Conservation (phyloP, 2,888 invertebrate genomes). For the Pristionchus fissidentatus region DNA sequence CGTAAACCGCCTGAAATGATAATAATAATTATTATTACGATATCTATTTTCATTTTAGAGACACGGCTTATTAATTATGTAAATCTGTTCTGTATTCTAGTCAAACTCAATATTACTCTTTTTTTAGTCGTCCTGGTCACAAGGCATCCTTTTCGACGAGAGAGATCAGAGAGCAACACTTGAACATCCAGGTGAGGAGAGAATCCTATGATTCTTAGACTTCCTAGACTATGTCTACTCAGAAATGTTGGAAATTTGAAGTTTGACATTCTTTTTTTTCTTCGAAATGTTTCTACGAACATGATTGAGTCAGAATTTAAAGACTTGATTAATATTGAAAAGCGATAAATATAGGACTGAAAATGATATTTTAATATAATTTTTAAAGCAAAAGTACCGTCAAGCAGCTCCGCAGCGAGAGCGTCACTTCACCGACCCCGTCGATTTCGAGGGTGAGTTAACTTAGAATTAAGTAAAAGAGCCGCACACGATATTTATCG, state of each 20-base stretch:
- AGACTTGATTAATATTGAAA: background rate
- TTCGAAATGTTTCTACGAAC: slow-evolving; percentile 49
- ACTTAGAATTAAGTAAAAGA: no score
- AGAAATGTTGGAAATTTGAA: background rate
- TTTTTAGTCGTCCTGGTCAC: slow-evolving; percentile 51
- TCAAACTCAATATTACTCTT: background rate
- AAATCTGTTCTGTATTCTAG: background rate
- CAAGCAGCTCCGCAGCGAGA: slow-evolving; percentile 48
- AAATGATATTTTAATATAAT: background rate
- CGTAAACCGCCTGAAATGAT: no score
- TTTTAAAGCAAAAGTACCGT: slow-evolving; percentile 26
- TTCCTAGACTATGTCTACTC: no score
- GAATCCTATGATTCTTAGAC: no score
- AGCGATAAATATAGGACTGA: background rate
- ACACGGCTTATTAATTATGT: no score
- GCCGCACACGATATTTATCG: no score
- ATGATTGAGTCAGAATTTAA: background rate
- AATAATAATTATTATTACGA: no score
- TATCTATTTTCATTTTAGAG: no score
- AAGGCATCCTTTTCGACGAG: slow-evolving; percentile 65
- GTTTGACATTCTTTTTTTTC: no score
- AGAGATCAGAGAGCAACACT: slow-evolving; percentile 74
- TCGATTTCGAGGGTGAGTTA: slow-evolving; percentile 75
- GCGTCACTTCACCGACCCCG: slow-evolving; percentile 73
- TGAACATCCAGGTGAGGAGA: slow-evolving; percentile 68